Evolutionary conservation across 2,888 invertebrate genomes (phyloP), one percentile per base, ranked within the genome.

Genomic region (Apamea sordens): DNA sequence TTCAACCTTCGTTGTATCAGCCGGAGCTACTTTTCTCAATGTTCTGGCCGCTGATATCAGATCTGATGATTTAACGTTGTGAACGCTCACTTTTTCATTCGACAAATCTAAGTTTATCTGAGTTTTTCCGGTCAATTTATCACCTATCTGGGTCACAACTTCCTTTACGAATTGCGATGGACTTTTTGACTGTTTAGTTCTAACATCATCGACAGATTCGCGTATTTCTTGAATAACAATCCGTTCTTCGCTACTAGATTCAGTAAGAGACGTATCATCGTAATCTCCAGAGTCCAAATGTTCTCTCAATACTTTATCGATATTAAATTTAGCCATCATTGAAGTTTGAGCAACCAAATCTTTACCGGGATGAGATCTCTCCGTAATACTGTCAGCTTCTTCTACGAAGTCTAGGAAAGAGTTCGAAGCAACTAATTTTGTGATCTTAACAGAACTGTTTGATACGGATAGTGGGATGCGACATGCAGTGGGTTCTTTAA

Each of bases 251-350:
- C 96, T 96, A 84, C 96, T 96, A 0, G 95, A 94, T 77, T 96
- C 96, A 73, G 96, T 96, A 5, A 96, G 91, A 0, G 96, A 95
- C 0, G 94, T 94, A 76, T 95, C 96, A 73, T 96, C 95, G 77
- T 96, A 96, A 61, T 96, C 94, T 6, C 95, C 95, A 0, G 95
- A 92, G 86, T 96, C 95, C 65, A 97, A 91, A 91, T 97, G 96
- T 85, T 96, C 95, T 89, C 93, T 92, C 5, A 97, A 92, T 59
- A 92, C 91, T 88, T 93, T 94, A 83, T 97, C 93, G 44, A 96
- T 92, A 84, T 96, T 96, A 83, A 97, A 97, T 76, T 94, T 95
- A 1, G 97, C 94, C 97, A 97, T 97, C 95, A 96, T 96, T 2
- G 93, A 94, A 0, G 95, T 95, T 89, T 97, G 97, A 76, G 94